These are phyloP conservation scores for Ricordea florida DNA, from an alignment of 92 coral and sea anemone species.

Conservation along the genomic window DNA sequence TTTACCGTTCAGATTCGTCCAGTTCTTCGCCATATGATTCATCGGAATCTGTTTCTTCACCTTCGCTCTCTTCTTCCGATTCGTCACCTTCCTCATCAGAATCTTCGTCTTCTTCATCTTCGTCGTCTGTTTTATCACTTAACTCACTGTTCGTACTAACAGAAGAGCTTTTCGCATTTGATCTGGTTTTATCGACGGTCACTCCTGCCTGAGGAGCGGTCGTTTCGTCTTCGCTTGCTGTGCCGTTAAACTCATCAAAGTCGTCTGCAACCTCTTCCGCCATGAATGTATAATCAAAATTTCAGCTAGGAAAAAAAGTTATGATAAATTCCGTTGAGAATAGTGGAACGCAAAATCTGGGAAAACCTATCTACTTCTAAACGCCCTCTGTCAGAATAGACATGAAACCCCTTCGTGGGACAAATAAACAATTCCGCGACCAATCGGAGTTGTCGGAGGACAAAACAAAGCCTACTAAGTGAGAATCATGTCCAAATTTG, in stretches of 20 bases:
- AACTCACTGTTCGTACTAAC: conserved; percentile 28
- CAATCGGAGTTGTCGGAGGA: conserved; percentile 61
- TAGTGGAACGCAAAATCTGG: background rate
- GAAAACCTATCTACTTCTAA: conserved; percentile 4
- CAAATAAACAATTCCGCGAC: conserved; percentile 52
- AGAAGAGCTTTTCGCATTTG: conserved; percentile 41
- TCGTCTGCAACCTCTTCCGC: conserved; percentile 41
- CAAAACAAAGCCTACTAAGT: conserved; percentile 23
- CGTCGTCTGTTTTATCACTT: conserved; percentile 3
- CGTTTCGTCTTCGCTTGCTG: conserved; percentile 33
- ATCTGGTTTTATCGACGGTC: conserved; percentile 33
- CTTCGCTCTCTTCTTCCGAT: conserved; percentile 33
- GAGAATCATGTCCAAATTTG: conserved; percentile 67
- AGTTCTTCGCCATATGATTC: conserved; percentile 22
- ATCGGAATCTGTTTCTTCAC: conserved; percentile 12
- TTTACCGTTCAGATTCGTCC: conserved; percentile 25
- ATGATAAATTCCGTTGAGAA: background rate
- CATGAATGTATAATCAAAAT: background rate
- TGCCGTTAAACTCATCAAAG: conserved; percentile 16
- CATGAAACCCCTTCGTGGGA: conserved; percentile 42
- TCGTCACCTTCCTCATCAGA: conserved; percentile 14
- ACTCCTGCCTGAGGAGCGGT: conserved; percentile 29
- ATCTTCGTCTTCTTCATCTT: conserved; percentile 33
- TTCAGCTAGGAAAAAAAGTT: background rate
- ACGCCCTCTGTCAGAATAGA: conserved; percentile 62